Conservation (phyloP, 37 sponge, comb jelly and placozoan genomes). For the Lycopodina hypogea region DNA sequence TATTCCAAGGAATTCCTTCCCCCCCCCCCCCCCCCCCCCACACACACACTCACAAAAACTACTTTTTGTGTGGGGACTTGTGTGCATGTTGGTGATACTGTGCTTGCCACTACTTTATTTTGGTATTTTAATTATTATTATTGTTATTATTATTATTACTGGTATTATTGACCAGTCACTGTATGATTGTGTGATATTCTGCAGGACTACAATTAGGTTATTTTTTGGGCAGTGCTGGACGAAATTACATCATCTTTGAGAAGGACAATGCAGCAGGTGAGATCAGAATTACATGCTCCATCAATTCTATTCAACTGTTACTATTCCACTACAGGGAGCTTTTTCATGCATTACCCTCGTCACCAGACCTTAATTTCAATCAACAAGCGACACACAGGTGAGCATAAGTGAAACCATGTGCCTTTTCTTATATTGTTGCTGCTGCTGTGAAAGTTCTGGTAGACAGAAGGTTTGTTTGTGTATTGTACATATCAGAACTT, state of each 20-base stretch:
- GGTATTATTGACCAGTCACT: too few relatives aligned
- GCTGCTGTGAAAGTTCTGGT: neutral
- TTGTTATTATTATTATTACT: too few relatives aligned
- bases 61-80: too few relatives aligned
- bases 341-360: constrained; percentile 82
- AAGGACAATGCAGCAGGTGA: constrained; percentile 75
- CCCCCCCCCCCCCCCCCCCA: too few relatives aligned
- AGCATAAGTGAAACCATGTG: neutral
- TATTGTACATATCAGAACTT: too few relatives aligned
- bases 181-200: too few relatives aligned
- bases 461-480: neutral
- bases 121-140: neutral
- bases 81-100: too few relatives aligned
- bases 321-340: constrained; percentile 60
- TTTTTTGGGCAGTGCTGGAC: constrained; percentile 70
- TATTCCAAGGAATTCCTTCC: too few relatives aligned
- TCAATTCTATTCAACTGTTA: neutral
- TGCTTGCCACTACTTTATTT: neutral
- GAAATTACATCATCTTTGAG: constrained; percentile 89
- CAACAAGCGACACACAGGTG: constrained; percentile 92
- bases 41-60: too few relatives aligned
- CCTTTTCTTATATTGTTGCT: neutral
- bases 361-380: constrained; percentile 89
- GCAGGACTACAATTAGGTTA: constrained; percentile 92
- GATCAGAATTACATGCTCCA: neutral